Conservation (phyloP, 2,113 vertebrate genomes). For the Cyphotilapia sp. region DNA sequence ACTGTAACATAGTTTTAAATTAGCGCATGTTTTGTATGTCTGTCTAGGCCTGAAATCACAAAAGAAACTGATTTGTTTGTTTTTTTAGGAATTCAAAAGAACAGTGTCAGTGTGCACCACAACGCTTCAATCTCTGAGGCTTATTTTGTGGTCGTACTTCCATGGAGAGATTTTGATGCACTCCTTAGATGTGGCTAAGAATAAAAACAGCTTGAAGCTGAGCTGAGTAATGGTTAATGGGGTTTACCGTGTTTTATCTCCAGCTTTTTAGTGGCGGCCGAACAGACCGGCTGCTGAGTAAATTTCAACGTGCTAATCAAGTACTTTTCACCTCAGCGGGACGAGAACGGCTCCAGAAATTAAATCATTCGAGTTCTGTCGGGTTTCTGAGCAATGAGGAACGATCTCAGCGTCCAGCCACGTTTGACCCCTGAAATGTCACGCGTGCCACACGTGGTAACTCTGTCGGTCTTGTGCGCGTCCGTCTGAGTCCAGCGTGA, state of each 20-base stretch:
- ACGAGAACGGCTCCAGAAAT: not conserved
- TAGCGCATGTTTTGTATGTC: not conserved
- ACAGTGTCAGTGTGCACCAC: not conserved
- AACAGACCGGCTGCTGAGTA: slow-evolving; percentile 3
- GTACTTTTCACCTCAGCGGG: slow-evolving; percentile 54
- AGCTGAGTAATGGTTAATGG: slow-evolving; percentile 22
- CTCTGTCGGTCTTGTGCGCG: not conserved
- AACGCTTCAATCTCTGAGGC: not conserved
- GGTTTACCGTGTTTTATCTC: slow-evolving; percentile 5
- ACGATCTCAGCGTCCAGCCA: not conserved
- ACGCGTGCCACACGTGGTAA: not conserved
- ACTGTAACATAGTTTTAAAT: not conserved
- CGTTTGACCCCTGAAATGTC: not conserved
- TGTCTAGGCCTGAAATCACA: not conserved
- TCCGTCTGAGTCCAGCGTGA: slow-evolving; percentile 2
- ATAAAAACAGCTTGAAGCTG: slow-evolving; percentile 4
- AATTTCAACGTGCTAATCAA: slow-evolving; percentile 59
- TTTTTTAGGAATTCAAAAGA: not conserved
- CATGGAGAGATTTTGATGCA: not conserved
- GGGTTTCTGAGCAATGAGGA: not conserved
- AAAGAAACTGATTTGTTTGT: not conserved
- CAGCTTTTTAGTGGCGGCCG: not conserved
- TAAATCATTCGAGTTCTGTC: slow-evolving; percentile 2
- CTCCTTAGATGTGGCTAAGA: not conserved
- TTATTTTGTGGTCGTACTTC: not conserved